Evolutionary conservation across 2,888 invertebrate genomes (phyloP), one percentile per base, ranked within the genome.

Genomic region (Nasonia oneida): DNA sequence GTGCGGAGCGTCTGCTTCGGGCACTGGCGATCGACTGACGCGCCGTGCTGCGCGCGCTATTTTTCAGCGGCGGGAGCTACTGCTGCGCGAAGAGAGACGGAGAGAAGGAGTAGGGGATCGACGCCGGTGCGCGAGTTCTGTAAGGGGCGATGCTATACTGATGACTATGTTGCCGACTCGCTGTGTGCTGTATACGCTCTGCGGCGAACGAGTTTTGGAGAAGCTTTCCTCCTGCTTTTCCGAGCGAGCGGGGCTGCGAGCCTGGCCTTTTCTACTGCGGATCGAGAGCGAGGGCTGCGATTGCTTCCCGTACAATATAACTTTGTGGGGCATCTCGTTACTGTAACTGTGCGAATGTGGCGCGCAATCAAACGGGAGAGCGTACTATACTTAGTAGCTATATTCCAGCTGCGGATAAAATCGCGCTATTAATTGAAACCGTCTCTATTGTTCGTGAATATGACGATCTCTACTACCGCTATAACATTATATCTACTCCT

Each of bases 11-110:
- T 67, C 50, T 53, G 53, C 76, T 84, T 1, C 73, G 81, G 23
- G 73, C 42, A 67, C 79, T 84, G 89, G 89, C 90, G 90, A 91
- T 91, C 91, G 91, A 91, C 91, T 91, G 91, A 90, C 89, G 89
- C 89, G 88, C 88, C 85, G 87, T 88, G 81, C 84, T 86, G 89
- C 89, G 86, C 88, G 76, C 84, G 81, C 84, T 76, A 81, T 81
- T 81, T 57, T 81, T 57, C 71, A 47, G 64, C 61, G 64, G 39
- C 29, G 64, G 15, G 57, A 12, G 23, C 10, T 57, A 6, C 15
- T 57, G 61, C 57, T n/a, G 57, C 18, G 57, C 23, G 4, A 23
- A n/a, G 61, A 18, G 61, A 61, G 61, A 23, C 4, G 18, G 23
- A 5, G 61, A 61, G 23, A 29, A 23, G 67, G 23, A 67, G 67